Conservation (phyloP, 2,888 invertebrate species). For the Adineta ricciae region DNA sequence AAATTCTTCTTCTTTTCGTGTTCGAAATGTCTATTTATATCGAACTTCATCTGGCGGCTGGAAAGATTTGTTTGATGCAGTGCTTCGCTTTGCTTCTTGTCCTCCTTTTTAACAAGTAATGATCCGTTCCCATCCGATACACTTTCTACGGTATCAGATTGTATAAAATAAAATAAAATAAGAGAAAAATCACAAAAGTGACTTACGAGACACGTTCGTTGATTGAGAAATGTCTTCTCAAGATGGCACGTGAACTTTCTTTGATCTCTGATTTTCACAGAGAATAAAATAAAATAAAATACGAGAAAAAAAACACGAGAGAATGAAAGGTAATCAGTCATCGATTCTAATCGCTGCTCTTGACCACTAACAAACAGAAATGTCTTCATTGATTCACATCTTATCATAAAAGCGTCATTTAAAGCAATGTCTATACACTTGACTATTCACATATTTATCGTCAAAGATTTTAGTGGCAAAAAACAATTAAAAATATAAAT, state of each 20-base stretch:
- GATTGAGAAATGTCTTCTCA: background rate
- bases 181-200: background rate
- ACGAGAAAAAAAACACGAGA: too few species aligned
- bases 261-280: background rate
- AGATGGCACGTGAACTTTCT: slow-evolving; percentile 15
- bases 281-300: background rate
- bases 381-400: background rate
- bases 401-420: slow-evolving; percentile 12
- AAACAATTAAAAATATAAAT: slow-evolving; percentile 9
- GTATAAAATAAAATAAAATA: slow-evolving; percentile 1
- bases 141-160: background rate
- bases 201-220: slow-evolving; percentile 6
- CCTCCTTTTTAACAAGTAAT: background rate
- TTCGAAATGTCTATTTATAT: background rate
- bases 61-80: background rate
- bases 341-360: slow-evolving; percentile 7
- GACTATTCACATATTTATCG: background rate
- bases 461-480: background rate
- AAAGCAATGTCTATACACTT: background rate
- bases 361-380: slow-evolving; percentile 13
- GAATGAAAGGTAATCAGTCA: background rate
- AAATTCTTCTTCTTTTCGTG: background rate
- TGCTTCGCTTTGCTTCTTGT: background rate
- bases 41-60: background rate
- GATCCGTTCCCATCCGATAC: background rate